Evolutionary conservation across 2,113 vertebrate genomes (phyloP).

Genomic region (Scomber scombrus): DNA sequence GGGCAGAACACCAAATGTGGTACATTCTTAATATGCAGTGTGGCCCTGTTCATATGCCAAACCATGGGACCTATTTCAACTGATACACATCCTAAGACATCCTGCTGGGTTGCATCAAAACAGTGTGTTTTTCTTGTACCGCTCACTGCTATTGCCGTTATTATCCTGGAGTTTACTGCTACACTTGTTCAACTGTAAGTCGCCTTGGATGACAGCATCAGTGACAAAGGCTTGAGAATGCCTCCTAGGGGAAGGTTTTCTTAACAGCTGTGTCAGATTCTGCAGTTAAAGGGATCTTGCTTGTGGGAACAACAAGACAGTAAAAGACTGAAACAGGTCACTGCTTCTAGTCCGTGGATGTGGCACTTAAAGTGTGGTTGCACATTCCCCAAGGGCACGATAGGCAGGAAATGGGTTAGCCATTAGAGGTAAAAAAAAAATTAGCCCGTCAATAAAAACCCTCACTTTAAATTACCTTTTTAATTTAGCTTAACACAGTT

Average conservation of each 20-base stretch:
- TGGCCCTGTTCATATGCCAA: background rate
- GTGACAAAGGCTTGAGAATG: constrained; percentile 1
- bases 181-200: background rate
- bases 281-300: constrained; percentile 11
- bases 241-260: constrained; percentile 7
- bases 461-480: constrained; percentile 38
- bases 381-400: background rate
- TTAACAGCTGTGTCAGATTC: constrained; percentile 40
- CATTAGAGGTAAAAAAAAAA: constrained; percentile 14
- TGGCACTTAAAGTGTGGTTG: constrained; percentile 16
- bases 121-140: background rate
- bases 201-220: constrained; percentile 16
- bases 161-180: background rate
- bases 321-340: constrained; percentile 39
- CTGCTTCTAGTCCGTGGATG: constrained; percentile 13
- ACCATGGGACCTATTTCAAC: background rate
- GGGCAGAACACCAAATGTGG: no score
- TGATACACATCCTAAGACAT: background rate
- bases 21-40: background rate
- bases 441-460: constrained; percentile 18
- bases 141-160: background rate
- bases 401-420: constrained; percentile 16
- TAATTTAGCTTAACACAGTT: constrained; percentile 15
- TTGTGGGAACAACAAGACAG: constrained; percentile 8
- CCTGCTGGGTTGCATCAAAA: background rate